A percentile compares a stretch with the other conserved stretches of the same genome.
These are phyloP conservation scores for Mus spretus DNA, from an alignment of 2,797 vertebrate genomes.

Conservation along the genomic window DNA sequence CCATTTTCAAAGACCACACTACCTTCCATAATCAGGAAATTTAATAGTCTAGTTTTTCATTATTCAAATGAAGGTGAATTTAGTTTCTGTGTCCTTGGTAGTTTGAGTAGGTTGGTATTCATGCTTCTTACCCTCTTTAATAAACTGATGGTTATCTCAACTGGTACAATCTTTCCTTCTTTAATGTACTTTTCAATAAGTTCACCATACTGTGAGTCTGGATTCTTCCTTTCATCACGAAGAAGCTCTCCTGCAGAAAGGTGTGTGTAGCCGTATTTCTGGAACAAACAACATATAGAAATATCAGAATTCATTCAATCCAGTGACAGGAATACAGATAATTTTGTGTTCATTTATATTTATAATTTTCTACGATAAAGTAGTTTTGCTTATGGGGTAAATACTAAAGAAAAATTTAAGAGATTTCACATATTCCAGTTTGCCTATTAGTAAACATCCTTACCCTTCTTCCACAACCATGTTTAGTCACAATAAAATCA, in stretches of 20 bases:
- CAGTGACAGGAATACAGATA: slow-evolving; percentile 22
- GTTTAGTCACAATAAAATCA: slow-evolving; percentile 50
- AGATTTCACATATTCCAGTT: slow-evolving; percentile 24
- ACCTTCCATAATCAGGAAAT: slow-evolving; percentile 52
- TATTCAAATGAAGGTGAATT: slow-evolving; percentile 63
- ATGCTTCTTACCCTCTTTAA: slow-evolving; percentile 93
- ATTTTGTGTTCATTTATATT: slow-evolving; percentile 45
- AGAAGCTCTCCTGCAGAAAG: slow-evolving; percentile 98
- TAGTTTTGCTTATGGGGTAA: slow-evolving; percentile 47
- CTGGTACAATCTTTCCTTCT: slow-evolving; percentile 97
- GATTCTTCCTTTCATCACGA: slow-evolving; percentile 94
- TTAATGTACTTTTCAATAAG: slow-evolving; percentile 96
- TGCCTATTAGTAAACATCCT: slow-evolving; percentile 61
- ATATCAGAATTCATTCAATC: slow-evolving; percentile 70
- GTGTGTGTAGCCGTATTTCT: slow-evolving; percentile 97
- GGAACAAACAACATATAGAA: slow-evolving; percentile 73
- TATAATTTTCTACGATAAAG: slow-evolving; percentile 60
- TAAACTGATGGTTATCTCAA: slow-evolving; percentile 97
- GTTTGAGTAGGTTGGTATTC: slow-evolving; percentile 16
- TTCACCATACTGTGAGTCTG: slow-evolving; percentile 94
- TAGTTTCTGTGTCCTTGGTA: slow-evolving; percentile 46
- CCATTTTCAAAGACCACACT: slow-evolving; percentile 39
- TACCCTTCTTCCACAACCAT: slow-evolving; percentile 28
- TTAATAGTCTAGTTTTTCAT: slow-evolving; percentile 31
- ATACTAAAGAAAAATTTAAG: slow-evolving; percentile 40